Base-by-base conservation (phyloP, 2,113 vertebrate genomes). In the Takifugu flavidus region DNA sequence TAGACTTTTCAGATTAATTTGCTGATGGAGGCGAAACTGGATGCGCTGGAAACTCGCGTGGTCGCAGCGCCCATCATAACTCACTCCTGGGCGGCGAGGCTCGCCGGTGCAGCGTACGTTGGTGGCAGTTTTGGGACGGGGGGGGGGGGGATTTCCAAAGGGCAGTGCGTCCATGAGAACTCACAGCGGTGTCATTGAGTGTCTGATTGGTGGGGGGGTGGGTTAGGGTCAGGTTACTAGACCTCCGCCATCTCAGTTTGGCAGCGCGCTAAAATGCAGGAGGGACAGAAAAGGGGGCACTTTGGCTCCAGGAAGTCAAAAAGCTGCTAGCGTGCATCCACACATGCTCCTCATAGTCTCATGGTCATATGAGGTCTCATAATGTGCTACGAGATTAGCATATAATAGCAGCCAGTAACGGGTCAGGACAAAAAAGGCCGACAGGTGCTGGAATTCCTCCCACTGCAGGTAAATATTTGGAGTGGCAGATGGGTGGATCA, bases 131-230 rank as follows among this genome's bases (percentile, higher is more conserved):
- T 54, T 63, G 5, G 13, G 25, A 20, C 20, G 14, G 20, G 62
- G 58, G 31, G 72, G 52, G 29, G 0, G 75, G 80, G 82, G 79
- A 77, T 81, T 88, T 88, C 77, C 78, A 82, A 74, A 82, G 77
- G 78, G 68, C 77, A 79, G 67, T 27, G 47, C 70, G 84, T 79
- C 82, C 82, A 83, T 59, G 67, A 80, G 69, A 70, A 64, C 62
- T 58, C 13, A 15, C 47, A 25, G 53, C 60, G 13, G 65, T 61
- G 74, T 53, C 72, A 68, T 68, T 73, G 75, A 66, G 73, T 60
- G 65, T 67, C 49, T 60, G 39, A 20, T 11, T 53, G 58, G 53
- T 0, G 31, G 25, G 2, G 2, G 56, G 14, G 31, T 2, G 52
- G 1, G 11, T 49, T 51, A 51, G 56, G 67, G 25, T 88, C 74